A percentile compares a stretch with the other conserved stretches of the same genome.
Evolutionary conservation across 1,140 invertebrate genomes (phyloP).

Genomic region (Pristionchus pacificus): DNA sequence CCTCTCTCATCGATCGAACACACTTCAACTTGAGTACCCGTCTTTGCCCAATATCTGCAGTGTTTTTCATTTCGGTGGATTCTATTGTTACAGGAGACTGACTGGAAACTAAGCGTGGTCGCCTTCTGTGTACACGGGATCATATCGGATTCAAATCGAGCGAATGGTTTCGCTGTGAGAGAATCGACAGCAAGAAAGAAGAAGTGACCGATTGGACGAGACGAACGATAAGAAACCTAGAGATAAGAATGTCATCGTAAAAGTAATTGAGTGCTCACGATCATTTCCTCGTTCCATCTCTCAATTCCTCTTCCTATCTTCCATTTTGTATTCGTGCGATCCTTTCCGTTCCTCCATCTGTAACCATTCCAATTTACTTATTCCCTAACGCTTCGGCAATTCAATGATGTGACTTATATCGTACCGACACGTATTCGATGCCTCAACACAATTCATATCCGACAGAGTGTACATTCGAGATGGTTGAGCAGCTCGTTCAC

Average conservation of each 20-base stretch:
- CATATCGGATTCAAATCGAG: constrained; percentile 18
- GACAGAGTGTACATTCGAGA: not conserved
- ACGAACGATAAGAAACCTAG: not conserved
- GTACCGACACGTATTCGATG: constrained; percentile 11
- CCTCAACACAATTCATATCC: constrained; percentile 17
- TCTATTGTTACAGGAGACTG: not conserved
- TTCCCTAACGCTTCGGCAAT: too few species aligned
- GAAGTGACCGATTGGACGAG: constrained; percentile 22
- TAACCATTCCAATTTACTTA: not conserved
- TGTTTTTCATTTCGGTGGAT: not conserved
- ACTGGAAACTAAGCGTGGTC: constrained; percentile 33
- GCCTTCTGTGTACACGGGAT: constrained; percentile 35
- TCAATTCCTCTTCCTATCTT: constrained; percentile 21
- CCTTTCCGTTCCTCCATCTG: constrained; percentile 16
- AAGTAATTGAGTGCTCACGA: not conserved
- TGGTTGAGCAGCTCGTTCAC: constrained; percentile 2
- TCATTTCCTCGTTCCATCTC: constrained; percentile 21
- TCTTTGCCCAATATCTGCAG: constrained; percentile 38
- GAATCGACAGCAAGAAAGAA: constrained; percentile 33
- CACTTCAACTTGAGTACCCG: constrained; percentile 36
- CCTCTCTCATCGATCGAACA: constrained; percentile 31
- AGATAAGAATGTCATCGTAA: not conserved
- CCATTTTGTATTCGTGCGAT: constrained; percentile 20
- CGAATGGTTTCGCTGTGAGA: constrained; percentile 29
- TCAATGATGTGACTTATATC: not conserved